Conservation (phyloP, 2,888 invertebrate genomes). For the Macrophya annulata region DNA sequence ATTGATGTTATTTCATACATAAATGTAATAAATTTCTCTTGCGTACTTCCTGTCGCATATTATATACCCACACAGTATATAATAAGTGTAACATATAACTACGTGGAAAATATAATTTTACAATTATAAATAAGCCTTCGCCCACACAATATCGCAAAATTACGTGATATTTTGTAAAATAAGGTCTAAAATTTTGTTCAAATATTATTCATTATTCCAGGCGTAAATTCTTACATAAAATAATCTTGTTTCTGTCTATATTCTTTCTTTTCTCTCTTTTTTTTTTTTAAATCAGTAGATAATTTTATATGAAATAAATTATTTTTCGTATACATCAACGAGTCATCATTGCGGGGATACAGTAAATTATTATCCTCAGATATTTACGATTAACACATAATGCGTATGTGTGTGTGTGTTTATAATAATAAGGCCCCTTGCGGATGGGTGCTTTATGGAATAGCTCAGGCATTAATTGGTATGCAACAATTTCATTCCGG, state of each 20-base stretch:
- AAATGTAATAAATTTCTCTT: not conserved
- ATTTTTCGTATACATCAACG: not conserved
- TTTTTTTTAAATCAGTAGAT: not conserved
- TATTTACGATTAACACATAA: not conserved
- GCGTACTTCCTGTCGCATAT: not conserved
- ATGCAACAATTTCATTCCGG: constrained; percentile 66
- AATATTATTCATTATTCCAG: not conserved
- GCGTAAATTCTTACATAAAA: constrained; percentile 21
- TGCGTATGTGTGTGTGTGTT: not conserved
- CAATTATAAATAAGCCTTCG: not conserved
- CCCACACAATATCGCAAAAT: not conserved
- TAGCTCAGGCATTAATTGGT: constrained; percentile 57
- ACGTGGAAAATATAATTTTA: not conserved
- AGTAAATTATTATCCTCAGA: not conserved
- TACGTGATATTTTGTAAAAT: not conserved
- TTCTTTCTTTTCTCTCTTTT: not conserved
- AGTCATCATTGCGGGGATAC: not conserved
- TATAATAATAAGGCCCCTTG: not conserved
- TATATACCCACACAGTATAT: not conserved
- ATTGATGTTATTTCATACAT: not conserved
- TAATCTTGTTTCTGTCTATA: no score
- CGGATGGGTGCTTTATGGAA: not conserved
- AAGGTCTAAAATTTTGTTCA: not conserved
- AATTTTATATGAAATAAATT: not conserved
- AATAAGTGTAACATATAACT: not conserved